These are phyloP conservation scores for Aradus depressus DNA, from an alignment of 2,888 invertebrate genomes.

Conservation along the genomic window DNA sequence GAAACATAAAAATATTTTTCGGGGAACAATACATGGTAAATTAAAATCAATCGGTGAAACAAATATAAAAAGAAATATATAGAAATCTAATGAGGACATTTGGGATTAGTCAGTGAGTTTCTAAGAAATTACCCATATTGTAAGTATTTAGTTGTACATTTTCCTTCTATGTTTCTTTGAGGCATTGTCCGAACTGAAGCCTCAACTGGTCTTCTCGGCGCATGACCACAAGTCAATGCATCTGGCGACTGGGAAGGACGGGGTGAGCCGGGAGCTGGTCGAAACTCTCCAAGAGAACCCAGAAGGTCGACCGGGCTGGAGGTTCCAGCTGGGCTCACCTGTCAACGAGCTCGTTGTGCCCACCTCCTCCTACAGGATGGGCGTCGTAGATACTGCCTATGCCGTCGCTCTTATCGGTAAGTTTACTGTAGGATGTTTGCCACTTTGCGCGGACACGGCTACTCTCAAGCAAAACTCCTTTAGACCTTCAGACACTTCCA, in stretches of 20 bases:
- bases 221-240: slow-evolving; percentile 57
- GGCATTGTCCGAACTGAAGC: slow-evolving; percentile 52
- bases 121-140: neutral
- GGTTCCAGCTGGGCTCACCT: slow-evolving; percentile 28
- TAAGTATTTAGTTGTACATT: neutral
- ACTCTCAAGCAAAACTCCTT: too few species aligned
- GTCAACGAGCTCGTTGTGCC: slow-evolving; percentile 77
- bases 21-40: too few species aligned
- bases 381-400: slow-evolving; percentile 54
- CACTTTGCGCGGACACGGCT: too few species aligned
- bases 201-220: slow-evolving; percentile 58
- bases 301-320: slow-evolving; percentile 23
- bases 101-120: neutral
- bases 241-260: slow-evolving; percentile 30
- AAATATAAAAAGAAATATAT: too few species aligned
- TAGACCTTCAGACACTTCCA: too few species aligned
- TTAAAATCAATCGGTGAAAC: too few species aligned
- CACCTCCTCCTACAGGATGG: slow-evolving; percentile 95
- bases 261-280: slow-evolving; percentile 29
- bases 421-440: too few species aligned
- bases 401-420: slow-evolving; percentile 70
- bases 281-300: slow-evolving; percentile 24
- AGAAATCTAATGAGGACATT: too few species aligned
- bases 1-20: too few species aligned
- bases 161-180: slow-evolving; percentile 34